Conservation (phyloP, 1,140 invertebrate genomes). For the Drosophila setifemur region DNA sequence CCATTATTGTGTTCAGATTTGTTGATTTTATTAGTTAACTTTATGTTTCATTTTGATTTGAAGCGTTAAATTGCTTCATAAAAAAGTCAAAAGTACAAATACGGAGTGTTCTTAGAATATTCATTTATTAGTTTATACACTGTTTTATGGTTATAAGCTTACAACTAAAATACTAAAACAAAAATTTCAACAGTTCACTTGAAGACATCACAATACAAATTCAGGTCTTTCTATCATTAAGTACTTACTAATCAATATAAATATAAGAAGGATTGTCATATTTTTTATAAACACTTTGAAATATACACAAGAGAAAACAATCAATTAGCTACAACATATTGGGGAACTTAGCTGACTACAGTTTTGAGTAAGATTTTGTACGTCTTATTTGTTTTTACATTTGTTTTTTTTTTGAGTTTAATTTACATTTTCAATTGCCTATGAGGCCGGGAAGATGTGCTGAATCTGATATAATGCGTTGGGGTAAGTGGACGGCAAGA, state of each 20-base stretch:
- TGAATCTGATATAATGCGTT: constrained; percentile 58
- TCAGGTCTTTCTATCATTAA: constrained; percentile 43
- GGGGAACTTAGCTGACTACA: constrained; percentile 56
- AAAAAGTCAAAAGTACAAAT: constrained; percentile 16
- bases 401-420: not conserved
- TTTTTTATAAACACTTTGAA: constrained; percentile 55
- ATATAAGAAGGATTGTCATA: constrained; percentile 46
- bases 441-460: constrained; percentile 28
- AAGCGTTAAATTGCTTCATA: not conserved
- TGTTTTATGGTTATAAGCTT: constrained; percentile 44
- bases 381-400: constrained; percentile 47
- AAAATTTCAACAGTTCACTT: constrained; percentile 79
- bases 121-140: constrained; percentile 47
- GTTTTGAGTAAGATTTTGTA: constrained; percentile 36
- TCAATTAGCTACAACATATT: constrained; percentile 46
- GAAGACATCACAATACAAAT: constrained; percentile 74
- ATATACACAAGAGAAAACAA: constrained; percentile 72
- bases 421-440: constrained; percentile 27
- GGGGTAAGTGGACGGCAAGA: constrained; percentile 86
- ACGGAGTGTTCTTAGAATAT: constrained; percentile 30
- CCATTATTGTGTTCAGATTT: not conserved
- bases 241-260: constrained; percentile 70
- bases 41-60: not conserved
- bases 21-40: constrained; percentile 4
- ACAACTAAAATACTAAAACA: constrained; percentile 61